A percentile compares a stretch with the other conserved stretches of the same genome.
Evolutionary conservation across 2,888 invertebrate species (phyloP).

Genomic region (Diplolepis rosae): DNA sequence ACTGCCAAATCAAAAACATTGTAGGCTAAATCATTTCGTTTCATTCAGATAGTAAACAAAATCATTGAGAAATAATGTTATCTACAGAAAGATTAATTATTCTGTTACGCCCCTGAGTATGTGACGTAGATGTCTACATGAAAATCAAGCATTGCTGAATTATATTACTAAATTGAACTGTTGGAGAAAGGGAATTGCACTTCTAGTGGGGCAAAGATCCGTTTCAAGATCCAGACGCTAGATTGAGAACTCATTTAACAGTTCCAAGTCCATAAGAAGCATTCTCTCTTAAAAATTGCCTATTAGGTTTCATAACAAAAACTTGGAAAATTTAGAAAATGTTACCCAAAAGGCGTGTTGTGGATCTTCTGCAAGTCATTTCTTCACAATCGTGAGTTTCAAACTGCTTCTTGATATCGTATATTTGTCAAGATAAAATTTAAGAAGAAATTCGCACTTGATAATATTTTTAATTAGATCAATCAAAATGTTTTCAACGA

Average conservation of each 20-base stretch:
- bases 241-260: constrained; percentile 9
- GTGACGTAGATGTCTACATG: not conserved
- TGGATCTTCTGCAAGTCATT: constrained; percentile 80
- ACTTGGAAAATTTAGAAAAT: constrained; percentile 57
- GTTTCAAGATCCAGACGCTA: constrained; percentile 32
- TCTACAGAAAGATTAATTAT: not conserved
- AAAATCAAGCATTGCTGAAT: not conserved
- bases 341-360: constrained; percentile 77
- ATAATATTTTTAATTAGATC: too few relatives aligned
- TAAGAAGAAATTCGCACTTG: too few relatives aligned
- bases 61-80: not conserved
- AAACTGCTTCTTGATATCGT: constrained; percentile 31
- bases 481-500: too few relatives aligned
- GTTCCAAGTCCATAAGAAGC: not conserved
- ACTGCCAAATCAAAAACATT: too few relatives aligned
- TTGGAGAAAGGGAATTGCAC: not conserved
- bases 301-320: not conserved
- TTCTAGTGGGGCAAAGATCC: constrained; percentile 27
- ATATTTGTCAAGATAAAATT: not conserved
- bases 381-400: constrained; percentile 81
- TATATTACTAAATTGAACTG: not conserved
- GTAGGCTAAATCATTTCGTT: not conserved
- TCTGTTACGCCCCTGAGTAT: not conserved
- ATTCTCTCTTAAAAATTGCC: not conserved
- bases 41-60: not conserved